Evolutionary conservation across 2,888 invertebrate species (phyloP), one percentile per base, ranked within the genome.

Genomic region (Auanema sp.): DNA sequence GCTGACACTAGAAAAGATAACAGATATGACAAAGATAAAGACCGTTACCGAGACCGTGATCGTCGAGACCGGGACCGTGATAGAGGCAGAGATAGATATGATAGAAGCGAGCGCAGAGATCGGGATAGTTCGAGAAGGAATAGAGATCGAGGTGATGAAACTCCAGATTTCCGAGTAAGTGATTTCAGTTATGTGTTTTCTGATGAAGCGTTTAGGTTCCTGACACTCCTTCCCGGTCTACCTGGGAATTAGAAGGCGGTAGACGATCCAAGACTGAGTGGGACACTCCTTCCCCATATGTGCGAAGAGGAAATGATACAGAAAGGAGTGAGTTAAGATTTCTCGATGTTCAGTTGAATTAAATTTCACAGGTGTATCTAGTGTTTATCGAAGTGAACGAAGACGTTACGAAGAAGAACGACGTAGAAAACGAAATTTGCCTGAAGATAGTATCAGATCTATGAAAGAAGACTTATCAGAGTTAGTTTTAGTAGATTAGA

Each of bases 251-350:
- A 8, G 79, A 80, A n/a, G 57, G 64, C 25, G 64, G 64, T 41
- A 65, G 64, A 50, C 51, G 58, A n/a, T 59, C 61, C 11, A 43
- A 58, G 58, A 93, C 93, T 0, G 89, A 90, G 58, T 96, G 95
- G 95, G 95, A 95, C 85, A 90, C 91, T 83, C 93, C 93, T 0
- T 94, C 94, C 0, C 95, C 94, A 0, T 68, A 66, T 56, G 62
- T 66, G 6, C 62, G 61, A 1, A 33, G 69, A 54, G 33, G 33
- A 33, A 33, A 8, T 33, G 33, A 33, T 33, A 47, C 4, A 5
- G 33, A 33, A 33, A 33, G 33, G 8, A 33, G 33, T 33, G 8
- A 33, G 33, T 33, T 3, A 5, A 0, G 24, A 33, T 47, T 5
- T n/a, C 25, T 12, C 23, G 41, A 53, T 42, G 43, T 21, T 52